phyloP scores from a whole-genome alignment of 1,140 invertebrate genomes.

The Drosophila lacteicornis region DNA sequence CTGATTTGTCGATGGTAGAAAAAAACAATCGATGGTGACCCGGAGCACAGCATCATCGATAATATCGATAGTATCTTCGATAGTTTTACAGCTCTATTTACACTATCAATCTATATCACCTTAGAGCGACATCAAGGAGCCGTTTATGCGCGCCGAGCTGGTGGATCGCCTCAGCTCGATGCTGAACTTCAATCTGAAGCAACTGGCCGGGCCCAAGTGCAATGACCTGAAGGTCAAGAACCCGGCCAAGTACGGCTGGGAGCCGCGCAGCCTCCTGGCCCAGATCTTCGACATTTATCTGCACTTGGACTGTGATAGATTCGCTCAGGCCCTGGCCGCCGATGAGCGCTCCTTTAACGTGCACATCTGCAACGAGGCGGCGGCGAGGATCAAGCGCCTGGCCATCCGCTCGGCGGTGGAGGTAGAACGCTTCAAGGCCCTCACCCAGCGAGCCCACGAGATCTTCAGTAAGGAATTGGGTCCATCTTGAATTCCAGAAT shows the following conservation, averaged over 20 bases:
- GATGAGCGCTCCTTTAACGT: constrained; percentile 98
- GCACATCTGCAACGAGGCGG: constrained; percentile 96
- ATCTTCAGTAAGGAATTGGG: constrained; percentile 86
- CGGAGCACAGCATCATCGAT: too few species aligned
- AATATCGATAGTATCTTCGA: too few species aligned
- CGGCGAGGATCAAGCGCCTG: constrained; percentile 91
- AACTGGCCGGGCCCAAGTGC: constrained; percentile 98
- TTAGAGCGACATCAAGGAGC: constrained; percentile 93
- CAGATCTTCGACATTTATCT: constrained; percentile 98
- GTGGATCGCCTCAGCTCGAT: constrained; percentile 97
- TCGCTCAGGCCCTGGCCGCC: constrained; percentile 94
- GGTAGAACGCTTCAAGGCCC: constrained; percentile 92
- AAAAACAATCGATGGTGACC: too few species aligned
- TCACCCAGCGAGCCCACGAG: constrained; percentile 92
- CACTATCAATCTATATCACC: background rate
- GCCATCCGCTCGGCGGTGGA: constrained; percentile 93
- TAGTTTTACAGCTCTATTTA: too few species aligned
- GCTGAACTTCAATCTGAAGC: constrained; percentile 98
- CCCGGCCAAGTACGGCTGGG: constrained; percentile 98
- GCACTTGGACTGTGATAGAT: constrained; percentile 96
- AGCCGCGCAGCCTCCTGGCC: constrained; percentile 94
- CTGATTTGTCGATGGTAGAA: too few species aligned
- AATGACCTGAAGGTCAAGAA: constrained; percentile 98
- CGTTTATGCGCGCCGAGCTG: constrained; percentile 96
- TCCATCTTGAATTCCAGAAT: background rate